Percentiles rank a stretch among this genome's conserved stretches.
Conservation (phyloP, 2,797 vertebrate genomes). For the Cossypha polioptera region DNA sequence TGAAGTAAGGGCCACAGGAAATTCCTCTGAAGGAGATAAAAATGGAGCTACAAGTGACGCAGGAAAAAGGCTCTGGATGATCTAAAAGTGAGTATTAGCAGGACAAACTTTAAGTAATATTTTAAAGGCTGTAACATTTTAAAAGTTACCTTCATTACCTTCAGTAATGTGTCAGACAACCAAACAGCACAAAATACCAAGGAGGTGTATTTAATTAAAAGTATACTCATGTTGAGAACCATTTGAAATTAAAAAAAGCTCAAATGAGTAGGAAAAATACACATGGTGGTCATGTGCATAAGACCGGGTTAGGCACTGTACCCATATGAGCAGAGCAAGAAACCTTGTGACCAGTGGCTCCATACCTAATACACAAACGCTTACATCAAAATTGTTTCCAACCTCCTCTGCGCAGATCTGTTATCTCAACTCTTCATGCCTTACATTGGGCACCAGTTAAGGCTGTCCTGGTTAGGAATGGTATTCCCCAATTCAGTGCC, state of each 20-base stretch:
- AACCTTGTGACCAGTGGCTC: neutral
- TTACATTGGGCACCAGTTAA: neutral
- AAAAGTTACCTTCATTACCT: neutral
- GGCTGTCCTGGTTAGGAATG: neutral
- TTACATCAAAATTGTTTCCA: neutral
- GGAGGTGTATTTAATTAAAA: neutral
- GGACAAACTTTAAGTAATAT: neutral
- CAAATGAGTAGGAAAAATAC: neutral
- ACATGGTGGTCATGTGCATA: neutral
- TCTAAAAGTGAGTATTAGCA: neutral
- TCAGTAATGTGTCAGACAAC: neutral
- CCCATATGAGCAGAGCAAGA: neutral
- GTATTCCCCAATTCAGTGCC: neutral
- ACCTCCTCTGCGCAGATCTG: neutral
- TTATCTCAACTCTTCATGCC: neutral
- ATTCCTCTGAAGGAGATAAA: neutral
- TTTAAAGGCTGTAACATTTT: neutral
- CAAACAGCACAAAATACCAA: neutral
- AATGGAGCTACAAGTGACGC: neutral
- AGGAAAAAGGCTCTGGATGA: neutral
- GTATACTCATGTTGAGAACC: neutral
- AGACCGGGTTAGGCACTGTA: fast-evolving
- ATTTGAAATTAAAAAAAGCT: neutral
- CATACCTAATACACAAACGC: neutral
- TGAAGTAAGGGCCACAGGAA: neutral